These are phyloP conservation scores for Rhopalosiphum maidis DNA, from an alignment of 1,140 invertebrate species.

Conservation along the genomic window DNA sequence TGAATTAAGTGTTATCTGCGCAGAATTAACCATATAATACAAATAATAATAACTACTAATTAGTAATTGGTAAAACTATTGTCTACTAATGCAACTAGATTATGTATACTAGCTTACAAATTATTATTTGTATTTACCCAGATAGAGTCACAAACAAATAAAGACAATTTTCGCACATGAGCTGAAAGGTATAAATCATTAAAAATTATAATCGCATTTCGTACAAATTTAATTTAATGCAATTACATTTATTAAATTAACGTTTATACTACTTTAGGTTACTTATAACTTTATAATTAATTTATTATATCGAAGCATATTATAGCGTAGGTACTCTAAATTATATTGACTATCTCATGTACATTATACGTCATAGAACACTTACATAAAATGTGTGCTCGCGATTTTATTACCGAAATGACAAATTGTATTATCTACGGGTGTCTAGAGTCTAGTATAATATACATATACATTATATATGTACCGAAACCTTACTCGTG, in stretches of 20 bases:
- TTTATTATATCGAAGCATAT: neutral
- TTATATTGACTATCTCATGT: neutral
- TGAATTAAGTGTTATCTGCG: too few species aligned
- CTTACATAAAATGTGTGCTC: neutral
- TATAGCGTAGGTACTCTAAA: neutral
- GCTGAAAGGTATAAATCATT: neutral
- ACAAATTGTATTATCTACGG: neutral
- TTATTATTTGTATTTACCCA: too few species aligned
- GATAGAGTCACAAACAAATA: neutral
- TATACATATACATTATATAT: neutral
- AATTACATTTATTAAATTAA: neutral
- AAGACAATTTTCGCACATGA: neutral
- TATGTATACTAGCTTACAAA: too few species aligned
- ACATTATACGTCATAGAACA: neutral
- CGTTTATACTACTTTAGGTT: neutral
- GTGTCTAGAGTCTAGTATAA: neutral
- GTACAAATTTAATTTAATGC: neutral
- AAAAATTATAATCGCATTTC: neutral
- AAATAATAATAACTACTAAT: too few species aligned
- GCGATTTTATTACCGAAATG: neutral
- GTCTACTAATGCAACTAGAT: too few species aligned
- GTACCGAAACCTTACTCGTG: neutral
- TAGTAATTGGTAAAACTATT: too few species aligned
- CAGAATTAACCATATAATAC: too few species aligned
- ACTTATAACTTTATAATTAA: neutral